Evolutionary conservation across 1,140 invertebrate species (phyloP), one percentile per base, ranked within the genome.

Genomic region (Aphelenchoides avenae): DNA sequence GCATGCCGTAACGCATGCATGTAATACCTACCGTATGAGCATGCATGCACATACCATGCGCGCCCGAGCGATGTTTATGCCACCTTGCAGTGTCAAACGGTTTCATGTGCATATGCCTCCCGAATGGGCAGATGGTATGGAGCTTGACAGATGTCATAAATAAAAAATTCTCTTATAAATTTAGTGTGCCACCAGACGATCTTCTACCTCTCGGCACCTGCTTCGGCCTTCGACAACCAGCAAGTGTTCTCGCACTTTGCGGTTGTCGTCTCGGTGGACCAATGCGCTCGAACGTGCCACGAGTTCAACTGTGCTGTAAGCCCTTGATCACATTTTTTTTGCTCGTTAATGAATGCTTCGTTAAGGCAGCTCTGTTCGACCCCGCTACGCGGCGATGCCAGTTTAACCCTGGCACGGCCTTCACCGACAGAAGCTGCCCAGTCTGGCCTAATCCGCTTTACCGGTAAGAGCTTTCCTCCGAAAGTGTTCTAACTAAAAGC

Each of bases 181-280:
- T 39, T 39, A 55, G 51, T 57, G 36, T 55, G 54, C 30, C 36
- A 52, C 33, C 49, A 66, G 34, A 22, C 31, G 20, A 60, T 29
- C 34, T 51, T 63, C n/a, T 52, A 57, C 7, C 24, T 43, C 34
- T 29, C 43, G 39, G 48, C 20, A 46, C 51, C 55, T 51, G 60
- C 48, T 31, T 31, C 52, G 9, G 57, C 44, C n/a, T 29, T 43
- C 24, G 75, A 77, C 31, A 52, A 75, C 3, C 46, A 57, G 33
- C 71, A 62, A 30, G 42, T 63, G 7, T 77, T 64, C 58, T 66
- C 75, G 39, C 72, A 75, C 40, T 75, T 75, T 47, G 72, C 72
- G 27, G 49, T 70, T 20, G 72, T 77, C 29, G 72, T 75, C 15
- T 76, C 75, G 24, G 71, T 75, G n/a, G 72, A 75, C 47, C 72